Evolutionary conservation across 2,113 vertebrate genomes (phyloP).

Genomic region (Aspiorhynchus laticeps): DNA sequence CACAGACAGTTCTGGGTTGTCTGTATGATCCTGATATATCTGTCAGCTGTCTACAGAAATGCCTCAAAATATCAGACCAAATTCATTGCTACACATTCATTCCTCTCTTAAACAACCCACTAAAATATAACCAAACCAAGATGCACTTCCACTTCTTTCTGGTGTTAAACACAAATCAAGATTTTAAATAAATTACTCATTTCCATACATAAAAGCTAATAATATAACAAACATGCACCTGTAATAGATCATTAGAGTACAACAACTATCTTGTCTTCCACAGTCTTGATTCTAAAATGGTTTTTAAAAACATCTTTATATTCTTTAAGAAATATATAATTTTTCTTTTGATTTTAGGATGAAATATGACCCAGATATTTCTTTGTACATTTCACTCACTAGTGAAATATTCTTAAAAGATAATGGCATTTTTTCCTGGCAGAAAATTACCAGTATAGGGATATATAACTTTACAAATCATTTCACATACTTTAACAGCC

Average conservation of each 20-base stretch:
- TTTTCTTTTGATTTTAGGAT: too few relatives aligned
- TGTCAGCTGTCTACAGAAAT: slow-evolving; percentile 40
- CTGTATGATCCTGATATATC: slow-evolving; percentile 49
- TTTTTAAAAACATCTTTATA: neutral
- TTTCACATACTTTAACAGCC: neutral
- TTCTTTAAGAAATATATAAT: too few relatives aligned
- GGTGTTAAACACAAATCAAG: neutral
- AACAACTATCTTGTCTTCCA: neutral
- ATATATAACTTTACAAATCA: neutral
- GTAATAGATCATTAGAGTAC: neutral
- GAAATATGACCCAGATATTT: neutral
- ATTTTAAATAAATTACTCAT: neutral
- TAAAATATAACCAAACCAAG: neutral
- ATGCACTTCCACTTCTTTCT: neutral
- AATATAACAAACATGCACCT: neutral
- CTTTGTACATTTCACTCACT: neutral
- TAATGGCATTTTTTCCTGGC: too few relatives aligned
- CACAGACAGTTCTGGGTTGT: slow-evolving; percentile 62
- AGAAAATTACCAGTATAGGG: neutral
- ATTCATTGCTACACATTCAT: neutral
- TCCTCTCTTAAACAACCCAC: neutral
- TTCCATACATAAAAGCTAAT: neutral
- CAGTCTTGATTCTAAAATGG: neutral
- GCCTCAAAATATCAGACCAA: neutral
- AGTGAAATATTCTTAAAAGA: neutral